phyloP scores from a whole-genome alignment of 2,797 vertebrate species.

The Scolopax rusticola region DNA sequence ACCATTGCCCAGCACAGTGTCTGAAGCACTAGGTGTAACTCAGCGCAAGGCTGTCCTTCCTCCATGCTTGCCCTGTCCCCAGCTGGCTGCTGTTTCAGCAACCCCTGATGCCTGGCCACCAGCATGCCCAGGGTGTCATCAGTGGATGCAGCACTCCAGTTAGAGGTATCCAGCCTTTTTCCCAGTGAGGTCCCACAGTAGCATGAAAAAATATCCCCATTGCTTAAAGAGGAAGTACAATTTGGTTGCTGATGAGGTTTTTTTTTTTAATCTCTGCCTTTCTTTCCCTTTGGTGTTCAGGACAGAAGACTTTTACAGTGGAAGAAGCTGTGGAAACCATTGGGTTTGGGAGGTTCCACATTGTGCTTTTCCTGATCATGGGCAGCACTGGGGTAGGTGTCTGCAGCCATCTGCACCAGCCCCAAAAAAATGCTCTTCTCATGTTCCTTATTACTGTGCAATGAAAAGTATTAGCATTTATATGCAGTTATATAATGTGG shows the following conservation, averaged over 20 bases:
- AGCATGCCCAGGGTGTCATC: background rate
- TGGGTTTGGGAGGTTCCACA: slow-evolving; percentile 92
- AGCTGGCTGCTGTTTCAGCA: background rate
- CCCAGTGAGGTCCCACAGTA: background rate
- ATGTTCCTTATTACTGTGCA: background rate
- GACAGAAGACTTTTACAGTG: slow-evolving; percentile 85
- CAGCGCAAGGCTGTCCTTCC: background rate
- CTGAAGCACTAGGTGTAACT: background rate
- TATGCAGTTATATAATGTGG: rapidly evolving
- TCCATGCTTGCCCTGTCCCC: rapidly evolving
- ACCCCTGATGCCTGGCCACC: background rate
- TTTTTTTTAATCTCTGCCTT: background rate
- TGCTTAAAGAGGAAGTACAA: background rate
- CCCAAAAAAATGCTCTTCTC: background rate
- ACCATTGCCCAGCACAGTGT: background rate
- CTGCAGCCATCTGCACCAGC: background rate
- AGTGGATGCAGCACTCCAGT: background rate
- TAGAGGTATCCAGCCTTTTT: background rate
- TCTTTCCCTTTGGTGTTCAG: slow-evolving; percentile 49
- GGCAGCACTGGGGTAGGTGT: slow-evolving; percentile 89
- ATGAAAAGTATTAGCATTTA: background rate
- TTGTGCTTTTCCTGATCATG: slow-evolving; percentile 92
- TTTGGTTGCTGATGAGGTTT: background rate
- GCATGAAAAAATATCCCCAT: rapidly evolving
- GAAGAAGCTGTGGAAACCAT: slow-evolving; percentile 93